Evolutionary conservation across 2,113 vertebrate genomes (phyloP), one percentile per base, ranked within the genome.

Genomic region (Spilogale gracilis): DNA sequence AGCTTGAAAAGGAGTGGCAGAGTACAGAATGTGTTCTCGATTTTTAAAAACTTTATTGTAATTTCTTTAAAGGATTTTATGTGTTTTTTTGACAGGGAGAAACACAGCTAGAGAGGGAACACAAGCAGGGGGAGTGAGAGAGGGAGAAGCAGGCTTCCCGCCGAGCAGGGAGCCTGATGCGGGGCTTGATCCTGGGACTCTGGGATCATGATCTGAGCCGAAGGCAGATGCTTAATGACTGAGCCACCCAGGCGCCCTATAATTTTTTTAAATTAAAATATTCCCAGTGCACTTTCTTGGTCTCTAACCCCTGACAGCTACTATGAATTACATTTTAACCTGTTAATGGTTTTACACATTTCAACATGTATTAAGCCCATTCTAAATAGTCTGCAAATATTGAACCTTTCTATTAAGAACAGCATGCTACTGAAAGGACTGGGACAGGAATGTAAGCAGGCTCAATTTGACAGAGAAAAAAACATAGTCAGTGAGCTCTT

Each of bases 261-360:
- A 38, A 38, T 38, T 84, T 67, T 69, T 89, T 20, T 11, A 25
- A 50, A 94, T 94, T 94, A 92, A 96, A 95, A 81, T 74, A 93
- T 97, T 43, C 50, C 69, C 50, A 67, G 23, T 81, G 63, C 7
- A 73, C 84, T 93, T 82, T 95, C 92, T 94, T 89, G 69, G 48
- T 91, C 76, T 91, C 20, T 60, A 73, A 88, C 48, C 27, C 8
- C 7, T 85, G 93, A 92, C 69, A 97, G 67, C 83, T 71, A 93
- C 52, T 76, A 60, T 86, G 73, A 89, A 91, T 80, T 91, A 25
- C 21, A 0, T 82, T 92, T 96, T 91, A 91, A 65, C 45, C 13
- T 94, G 67, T 88, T 97, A 54, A 30, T 71, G 92, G 13, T 0
- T 3, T 86, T 52, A 82, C 2, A 21, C 65, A 96, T 95, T 92